phyloP scores from a whole-genome alignment of 2,888 invertebrate species.

The Mellilla xanthometata region DNA sequence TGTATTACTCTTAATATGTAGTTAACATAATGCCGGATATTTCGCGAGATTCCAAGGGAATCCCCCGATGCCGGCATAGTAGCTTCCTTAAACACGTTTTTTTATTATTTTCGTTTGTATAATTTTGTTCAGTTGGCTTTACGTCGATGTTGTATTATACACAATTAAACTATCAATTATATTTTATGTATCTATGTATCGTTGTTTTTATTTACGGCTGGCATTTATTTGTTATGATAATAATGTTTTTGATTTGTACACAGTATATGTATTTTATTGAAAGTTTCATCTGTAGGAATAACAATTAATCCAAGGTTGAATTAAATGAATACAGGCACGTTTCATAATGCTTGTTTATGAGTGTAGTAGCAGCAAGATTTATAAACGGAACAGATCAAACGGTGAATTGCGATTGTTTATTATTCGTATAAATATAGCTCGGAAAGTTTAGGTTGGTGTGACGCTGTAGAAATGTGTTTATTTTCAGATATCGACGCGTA shows the following conservation, averaged over 20 bases:
- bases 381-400: constrained; percentile 13
- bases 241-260: too few species aligned
- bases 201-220: too few species aligned
- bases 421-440: constrained; percentile 13
- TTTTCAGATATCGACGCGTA: not conserved
- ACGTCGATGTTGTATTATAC: constrained; percentile 16
- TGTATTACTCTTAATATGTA: constrained; percentile 13
- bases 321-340: not conserved
- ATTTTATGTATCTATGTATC: constrained; percentile 1
- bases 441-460: constrained; percentile 4
- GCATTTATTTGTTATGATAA: too few species aligned
- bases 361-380: constrained; percentile 4
- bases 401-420: constrained; percentile 19
- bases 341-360: constrained; percentile 12
- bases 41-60: constrained; percentile 32
- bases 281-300: too few species aligned
- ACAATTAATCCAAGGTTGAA: too few species aligned
- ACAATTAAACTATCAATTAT: not conserved
- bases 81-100: constrained; percentile 33
- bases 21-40: constrained; percentile 38
- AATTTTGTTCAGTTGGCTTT: constrained; percentile 16
- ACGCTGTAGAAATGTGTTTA: constrained; percentile 6
- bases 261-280: too few species aligned
- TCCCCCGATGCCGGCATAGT: constrained; percentile 40
- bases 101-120: constrained; percentile 22